phyloP scores from a whole-genome alignment of 2,113 vertebrate species.

The Hippocampus guttulatus region DNA sequence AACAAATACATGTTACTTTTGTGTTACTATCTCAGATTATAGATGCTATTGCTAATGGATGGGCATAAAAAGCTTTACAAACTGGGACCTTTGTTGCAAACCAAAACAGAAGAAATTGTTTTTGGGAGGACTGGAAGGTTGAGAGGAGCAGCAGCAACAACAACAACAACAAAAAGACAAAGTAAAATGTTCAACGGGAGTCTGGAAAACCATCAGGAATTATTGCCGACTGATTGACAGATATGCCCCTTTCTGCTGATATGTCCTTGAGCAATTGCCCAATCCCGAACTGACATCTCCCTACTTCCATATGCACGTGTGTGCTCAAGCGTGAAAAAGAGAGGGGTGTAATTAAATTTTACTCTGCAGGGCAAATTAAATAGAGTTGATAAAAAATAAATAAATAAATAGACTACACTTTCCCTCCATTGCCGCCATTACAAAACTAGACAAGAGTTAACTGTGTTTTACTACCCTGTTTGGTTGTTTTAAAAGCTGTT shows the following conservation, averaged over 20 bases:
- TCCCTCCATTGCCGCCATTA: neutral
- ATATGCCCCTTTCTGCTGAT: neutral
- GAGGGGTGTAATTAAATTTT: neutral
- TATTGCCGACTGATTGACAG: neutral
- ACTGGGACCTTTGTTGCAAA: neutral
- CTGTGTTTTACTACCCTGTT: neutral
- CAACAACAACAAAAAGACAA: neutral
- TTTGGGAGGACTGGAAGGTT: too few relatives aligned
- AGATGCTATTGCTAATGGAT: too few relatives aligned
- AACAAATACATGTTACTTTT: too few relatives aligned
- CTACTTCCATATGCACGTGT: neutral
- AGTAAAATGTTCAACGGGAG: neutral
- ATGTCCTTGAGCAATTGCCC: neutral
- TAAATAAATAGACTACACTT: neutral
- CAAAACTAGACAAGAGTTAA: neutral
- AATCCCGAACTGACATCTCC: neutral
- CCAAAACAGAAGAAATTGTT: too few relatives aligned
- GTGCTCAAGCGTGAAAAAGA: slow-evolving; percentile 1
- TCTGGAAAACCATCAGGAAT: neutral
- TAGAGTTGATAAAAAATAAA: neutral
- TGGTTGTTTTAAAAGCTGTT: neutral
- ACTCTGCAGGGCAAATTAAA: neutral
- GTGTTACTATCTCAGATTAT: neutral
- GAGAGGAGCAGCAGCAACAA: neutral
- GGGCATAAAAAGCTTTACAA: neutral